Evolutionary conservation across 1,140 invertebrate genomes (phyloP).

Genomic region (Dendroctonus ponderosae): DNA sequence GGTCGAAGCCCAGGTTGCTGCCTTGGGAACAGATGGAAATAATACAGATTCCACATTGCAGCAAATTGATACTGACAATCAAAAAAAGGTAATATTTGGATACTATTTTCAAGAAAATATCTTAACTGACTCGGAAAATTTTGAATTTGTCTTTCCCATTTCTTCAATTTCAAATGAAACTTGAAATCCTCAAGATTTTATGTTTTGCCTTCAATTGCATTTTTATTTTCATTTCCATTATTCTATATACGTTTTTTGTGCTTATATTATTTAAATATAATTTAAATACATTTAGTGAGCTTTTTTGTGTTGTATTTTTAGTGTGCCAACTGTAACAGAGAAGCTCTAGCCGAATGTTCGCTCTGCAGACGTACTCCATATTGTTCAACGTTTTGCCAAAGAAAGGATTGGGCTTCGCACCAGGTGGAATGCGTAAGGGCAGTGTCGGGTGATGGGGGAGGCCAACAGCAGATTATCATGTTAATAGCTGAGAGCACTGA

Average conservation of each 20-base stretch:
- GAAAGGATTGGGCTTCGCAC: constrained; percentile 82
- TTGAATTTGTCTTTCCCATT: constrained; percentile 1
- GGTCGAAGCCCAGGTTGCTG: constrained; percentile 60
- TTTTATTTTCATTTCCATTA: too few species aligned
- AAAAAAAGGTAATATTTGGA: constrained; percentile 55
- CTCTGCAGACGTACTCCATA: constrained; percentile 80
- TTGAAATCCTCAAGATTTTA: too few species aligned
- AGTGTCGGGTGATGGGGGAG: constrained; percentile 53
- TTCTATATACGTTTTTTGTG: too few species aligned
- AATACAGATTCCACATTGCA: constrained; percentile 52
- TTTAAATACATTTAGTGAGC: too few species aligned
- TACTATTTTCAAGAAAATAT: neutral
- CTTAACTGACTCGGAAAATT: neutral
- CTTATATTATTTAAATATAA: constrained; percentile 1
- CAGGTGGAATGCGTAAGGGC: constrained; percentile 78
- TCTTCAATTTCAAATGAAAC: too few species aligned
- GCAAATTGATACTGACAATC: constrained; percentile 57
- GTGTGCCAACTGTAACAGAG: constrained; percentile 84
- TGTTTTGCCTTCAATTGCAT: too few species aligned
- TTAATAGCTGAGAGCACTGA: constrained; percentile 60
- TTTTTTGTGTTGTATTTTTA: constrained; percentile 48
- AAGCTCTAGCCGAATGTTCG: constrained; percentile 81
- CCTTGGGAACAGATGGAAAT: constrained; percentile 47
- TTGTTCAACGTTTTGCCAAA: constrained; percentile 83
- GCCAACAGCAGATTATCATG: constrained; percentile 63